These are phyloP conservation scores for Cataglyphis cursor DNA, from an alignment of 2,888 invertebrate species.

Conservation along the genomic window DNA sequence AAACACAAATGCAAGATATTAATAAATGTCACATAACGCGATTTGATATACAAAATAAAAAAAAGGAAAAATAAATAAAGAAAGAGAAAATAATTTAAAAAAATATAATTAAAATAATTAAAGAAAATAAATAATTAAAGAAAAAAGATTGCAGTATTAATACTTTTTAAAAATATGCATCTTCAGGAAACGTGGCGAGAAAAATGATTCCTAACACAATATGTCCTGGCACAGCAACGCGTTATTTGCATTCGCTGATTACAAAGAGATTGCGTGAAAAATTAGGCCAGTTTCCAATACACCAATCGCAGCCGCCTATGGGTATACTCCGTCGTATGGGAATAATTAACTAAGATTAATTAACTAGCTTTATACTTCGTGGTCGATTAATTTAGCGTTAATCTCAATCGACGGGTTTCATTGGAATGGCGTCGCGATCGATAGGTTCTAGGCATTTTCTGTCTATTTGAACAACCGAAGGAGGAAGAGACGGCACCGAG, in stretches of 20 bases:
- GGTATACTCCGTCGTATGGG: neutral
- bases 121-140: neutral
- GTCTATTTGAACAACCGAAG: conserved; percentile 47
- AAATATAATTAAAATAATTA: neutral
- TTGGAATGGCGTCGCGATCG: conserved; percentile 35
- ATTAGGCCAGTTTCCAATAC: neutral
- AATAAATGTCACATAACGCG: neutral
- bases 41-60: too few species aligned
- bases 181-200: neutral
- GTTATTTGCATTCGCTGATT: conserved; percentile 28
- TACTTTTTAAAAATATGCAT: neutral
- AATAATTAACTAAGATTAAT: conserved; percentile 50
- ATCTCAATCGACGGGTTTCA: conserved; percentile 26
- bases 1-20: neutral
- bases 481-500: neutral
- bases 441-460: conserved; percentile 41
- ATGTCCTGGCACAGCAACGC: neutral
- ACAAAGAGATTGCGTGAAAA: conserved; percentile 5
- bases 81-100: neutral
- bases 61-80: too few species aligned
- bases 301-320: neutral
- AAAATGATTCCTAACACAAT: neutral
- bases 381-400: conserved; percentile 49
- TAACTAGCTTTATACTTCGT: neutral
- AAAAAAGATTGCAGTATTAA: neutral